Evolutionary conservation across 2,113 vertebrate genomes (phyloP).

Genomic region (Phainopepla nitens): DNA sequence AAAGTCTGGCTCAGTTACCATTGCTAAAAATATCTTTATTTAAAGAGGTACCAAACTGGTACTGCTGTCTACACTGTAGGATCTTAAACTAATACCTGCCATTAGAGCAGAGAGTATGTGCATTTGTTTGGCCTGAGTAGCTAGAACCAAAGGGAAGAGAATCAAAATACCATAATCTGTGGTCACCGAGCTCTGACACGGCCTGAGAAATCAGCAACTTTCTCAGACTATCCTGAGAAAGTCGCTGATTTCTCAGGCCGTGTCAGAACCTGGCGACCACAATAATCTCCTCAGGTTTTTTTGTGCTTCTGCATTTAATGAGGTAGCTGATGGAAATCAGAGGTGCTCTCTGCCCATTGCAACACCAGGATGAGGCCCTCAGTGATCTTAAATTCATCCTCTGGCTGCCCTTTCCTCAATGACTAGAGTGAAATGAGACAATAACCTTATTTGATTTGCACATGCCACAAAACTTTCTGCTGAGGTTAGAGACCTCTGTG

Average conservation of each 20-base stretch:
- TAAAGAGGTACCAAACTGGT: background rate
- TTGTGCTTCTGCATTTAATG: background rate
- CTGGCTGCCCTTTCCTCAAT: background rate
- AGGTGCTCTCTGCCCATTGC: background rate
- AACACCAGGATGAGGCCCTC: background rate
- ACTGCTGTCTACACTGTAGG: background rate
- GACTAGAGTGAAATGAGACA: background rate
- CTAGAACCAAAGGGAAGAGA: background rate
- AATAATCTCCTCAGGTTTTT: background rate
- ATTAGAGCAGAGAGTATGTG: background rate
- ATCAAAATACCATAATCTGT: background rate
- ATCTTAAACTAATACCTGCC: background rate
- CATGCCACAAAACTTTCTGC: background rate
- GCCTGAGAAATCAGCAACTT: no score
- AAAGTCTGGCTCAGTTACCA: background rate
- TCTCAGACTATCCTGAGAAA: no score
- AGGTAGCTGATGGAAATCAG: background rate
- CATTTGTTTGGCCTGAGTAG: background rate
- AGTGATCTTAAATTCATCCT: background rate
- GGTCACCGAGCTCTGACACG: no score
- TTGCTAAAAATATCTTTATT: background rate
- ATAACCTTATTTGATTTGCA: slow-evolving; percentile 3
- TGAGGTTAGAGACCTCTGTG: background rate
- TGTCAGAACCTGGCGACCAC: no score
- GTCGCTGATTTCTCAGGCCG: no score